Conservation (phyloP, 2,888 invertebrate genomes). For the Nomada ferruginata region DNA sequence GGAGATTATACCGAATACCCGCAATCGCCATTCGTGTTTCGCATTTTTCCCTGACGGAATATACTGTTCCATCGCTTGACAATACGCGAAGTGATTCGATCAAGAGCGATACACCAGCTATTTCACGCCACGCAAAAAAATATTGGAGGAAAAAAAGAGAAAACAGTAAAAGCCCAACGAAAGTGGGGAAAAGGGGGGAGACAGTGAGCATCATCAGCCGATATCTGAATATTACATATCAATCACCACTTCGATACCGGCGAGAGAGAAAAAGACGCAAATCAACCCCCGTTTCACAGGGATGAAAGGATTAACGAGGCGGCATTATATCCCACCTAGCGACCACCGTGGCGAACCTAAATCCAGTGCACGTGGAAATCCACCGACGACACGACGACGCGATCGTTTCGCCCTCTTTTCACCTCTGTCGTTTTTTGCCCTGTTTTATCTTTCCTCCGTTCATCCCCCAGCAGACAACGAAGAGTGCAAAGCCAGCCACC, state of each 20-base stretch:
- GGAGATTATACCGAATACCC: not conserved
- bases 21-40: not conserved
- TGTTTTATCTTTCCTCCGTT: not conserved
- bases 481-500: constrained; percentile 24
- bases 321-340: constrained; percentile 48
- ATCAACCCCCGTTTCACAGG: constrained; percentile 30
- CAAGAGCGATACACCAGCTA: not conserved
- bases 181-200: not conserved
- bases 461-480: constrained; percentile 2
- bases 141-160: not conserved
- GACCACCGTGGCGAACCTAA: constrained; percentile 1
- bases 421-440: not conserved
- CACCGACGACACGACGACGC: constrained; percentile 10
- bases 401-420: constrained; percentile 15
- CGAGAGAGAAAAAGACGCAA: not conserved
- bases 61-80: not conserved
- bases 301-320: constrained; percentile 53
- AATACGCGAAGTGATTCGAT: constrained; percentile 19
- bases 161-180: not conserved
- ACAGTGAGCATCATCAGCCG: constrained; percentile 11
- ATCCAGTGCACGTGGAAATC: constrained; percentile 45
- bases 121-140: not conserved
- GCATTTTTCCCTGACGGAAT: not conserved
- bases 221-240: constrained; percentile 44
- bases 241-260: constrained; percentile 22